Evolutionary conservation across 2,797 vertebrate species (phyloP), one percentile per base, ranked within the genome.

Genomic region (Menidia menidia): DNA sequence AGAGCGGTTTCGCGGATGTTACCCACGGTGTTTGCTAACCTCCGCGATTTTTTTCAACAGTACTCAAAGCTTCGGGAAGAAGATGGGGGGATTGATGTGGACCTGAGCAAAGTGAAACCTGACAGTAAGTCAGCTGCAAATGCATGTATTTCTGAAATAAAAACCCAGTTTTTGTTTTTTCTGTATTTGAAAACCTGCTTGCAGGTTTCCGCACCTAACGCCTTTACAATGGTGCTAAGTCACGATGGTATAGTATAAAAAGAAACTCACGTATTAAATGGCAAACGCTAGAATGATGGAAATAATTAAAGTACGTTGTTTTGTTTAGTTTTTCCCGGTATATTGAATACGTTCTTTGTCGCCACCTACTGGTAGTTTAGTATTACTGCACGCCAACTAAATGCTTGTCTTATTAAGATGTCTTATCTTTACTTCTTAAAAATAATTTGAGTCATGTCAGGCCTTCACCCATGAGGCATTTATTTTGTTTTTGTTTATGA

Each of bases 21-120:
- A 25, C 25, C 25, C 25, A 25, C 25, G 25, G 25, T 25, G n/a
- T 68, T 47, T 55, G 5, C 14, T 61, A 6, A 60, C 39, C 1
- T 73, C 6, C 63, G 9, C 1, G 0, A 0, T 1, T 74, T 61
- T 16, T 71, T 68, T 61, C n/a, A 32, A 85, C 75, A 95, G 94
- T 95, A 94, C 75, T 89, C 91, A 18, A 88, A 68, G 59, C 2
- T 90, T 10, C 48, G 69, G 0, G 2, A 68, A 33, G 14, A 75
- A 3, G 81, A 88, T 14, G 71, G 31, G 0, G 85, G 62, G 0
- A 0, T 71, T 15, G 92, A 92, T 3, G 74, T 95, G 73, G 86
- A 93, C 73, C 41, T 93, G 25, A 5, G 62, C 4, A n/a, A 44
- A 4, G 64, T 44, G 0, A 2, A 43, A 4, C 0, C 39, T 25